Evolutionary conservation across 2,113 vertebrate genomes (phyloP).

Genomic region (Corythaixoides concolor): DNA sequence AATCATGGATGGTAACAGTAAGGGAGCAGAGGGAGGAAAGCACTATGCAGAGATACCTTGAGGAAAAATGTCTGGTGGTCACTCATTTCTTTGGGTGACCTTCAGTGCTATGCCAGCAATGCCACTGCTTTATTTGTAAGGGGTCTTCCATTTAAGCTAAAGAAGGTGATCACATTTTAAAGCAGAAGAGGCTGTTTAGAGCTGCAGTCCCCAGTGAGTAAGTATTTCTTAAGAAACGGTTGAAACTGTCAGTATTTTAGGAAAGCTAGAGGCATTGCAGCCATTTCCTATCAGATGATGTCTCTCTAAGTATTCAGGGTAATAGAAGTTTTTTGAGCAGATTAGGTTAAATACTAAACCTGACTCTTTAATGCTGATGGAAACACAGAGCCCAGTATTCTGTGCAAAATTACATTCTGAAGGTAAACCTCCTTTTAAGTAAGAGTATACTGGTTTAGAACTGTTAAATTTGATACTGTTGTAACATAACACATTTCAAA

Average conservation of each 20-base stretch:
- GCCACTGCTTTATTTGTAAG: neutral
- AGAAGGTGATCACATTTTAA: neutral
- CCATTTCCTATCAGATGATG: constrained; percentile 61
- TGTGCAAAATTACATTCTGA: neutral
- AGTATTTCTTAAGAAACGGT: constrained; percentile 64
- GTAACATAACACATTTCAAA: constrained; percentile 26
- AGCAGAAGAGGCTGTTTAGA: constrained; percentile 35
- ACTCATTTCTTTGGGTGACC: neutral
- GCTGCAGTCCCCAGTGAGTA: neutral
- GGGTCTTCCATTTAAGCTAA: neutral
- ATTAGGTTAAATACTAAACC: constrained; percentile 27
- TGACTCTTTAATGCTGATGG: neutral
- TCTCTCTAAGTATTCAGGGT: neutral
- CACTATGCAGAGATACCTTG: neutral
- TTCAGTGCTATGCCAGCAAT: neutral
- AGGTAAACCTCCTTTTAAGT: constrained; percentile 1
- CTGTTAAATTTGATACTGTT: constrained; percentile 20
- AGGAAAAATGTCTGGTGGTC: neutral
- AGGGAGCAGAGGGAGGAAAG: neutral
- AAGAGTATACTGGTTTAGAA: neutral
- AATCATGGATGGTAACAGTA: neutral
- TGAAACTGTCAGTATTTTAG: constrained; percentile 54
- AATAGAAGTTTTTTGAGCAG: neutral
- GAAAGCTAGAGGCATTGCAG: constrained; percentile 59
- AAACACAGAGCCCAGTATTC: constrained; percentile 3